These are phyloP conservation scores for Pachypsylla venusta DNA, from an alignment of 1,140 invertebrate species.

Conservation along the genomic window DNA sequence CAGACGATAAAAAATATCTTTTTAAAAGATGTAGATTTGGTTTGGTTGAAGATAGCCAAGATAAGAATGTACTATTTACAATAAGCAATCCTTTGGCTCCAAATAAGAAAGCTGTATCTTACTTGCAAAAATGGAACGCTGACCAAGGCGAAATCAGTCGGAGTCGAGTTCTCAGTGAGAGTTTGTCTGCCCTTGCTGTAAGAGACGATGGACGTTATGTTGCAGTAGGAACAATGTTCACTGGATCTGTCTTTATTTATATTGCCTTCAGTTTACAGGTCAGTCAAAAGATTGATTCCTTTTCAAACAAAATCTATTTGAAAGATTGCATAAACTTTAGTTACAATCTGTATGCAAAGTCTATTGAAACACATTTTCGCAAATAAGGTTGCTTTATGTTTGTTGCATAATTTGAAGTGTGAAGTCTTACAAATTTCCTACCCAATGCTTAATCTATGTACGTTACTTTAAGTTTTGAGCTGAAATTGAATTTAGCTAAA, in stretches of 20 bases:
- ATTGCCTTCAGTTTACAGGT: slow-evolving; percentile 85
- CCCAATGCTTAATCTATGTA: too few relatives aligned
- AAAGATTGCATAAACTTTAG: too few relatives aligned
- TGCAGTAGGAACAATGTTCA: slow-evolving; percentile 82
- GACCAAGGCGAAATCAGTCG: slow-evolving; percentile 37
- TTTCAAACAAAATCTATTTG: too few relatives aligned
- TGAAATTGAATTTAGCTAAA: too few relatives aligned
- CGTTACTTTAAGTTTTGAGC: too few relatives aligned
- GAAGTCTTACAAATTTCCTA: too few relatives aligned
- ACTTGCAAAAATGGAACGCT: slow-evolving; percentile 50
- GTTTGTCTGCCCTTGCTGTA: slow-evolving; percentile 69
- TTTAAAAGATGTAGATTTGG: slow-evolving; percentile 38
- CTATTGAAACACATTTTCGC: too few relatives aligned
- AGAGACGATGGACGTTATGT: slow-evolving; percentile 81
- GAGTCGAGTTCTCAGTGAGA: slow-evolving; percentile 46
- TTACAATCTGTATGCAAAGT: too few relatives aligned
- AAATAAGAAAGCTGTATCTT: slow-evolving; percentile 40
- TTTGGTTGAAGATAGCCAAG: slow-evolving; percentile 44
- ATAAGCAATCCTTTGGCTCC: slow-evolving; percentile 58
- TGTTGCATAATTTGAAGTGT: too few relatives aligned
- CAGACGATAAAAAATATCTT: slow-evolving; percentile 24
- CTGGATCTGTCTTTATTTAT: slow-evolving; percentile 77
- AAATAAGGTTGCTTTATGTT: too few relatives aligned
- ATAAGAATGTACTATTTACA: slow-evolving; percentile 55
- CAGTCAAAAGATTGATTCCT: too few relatives aligned